phyloP scores from a whole-genome alignment of 2,797 vertebrate species.

The Lacerta bilineata region DNA sequence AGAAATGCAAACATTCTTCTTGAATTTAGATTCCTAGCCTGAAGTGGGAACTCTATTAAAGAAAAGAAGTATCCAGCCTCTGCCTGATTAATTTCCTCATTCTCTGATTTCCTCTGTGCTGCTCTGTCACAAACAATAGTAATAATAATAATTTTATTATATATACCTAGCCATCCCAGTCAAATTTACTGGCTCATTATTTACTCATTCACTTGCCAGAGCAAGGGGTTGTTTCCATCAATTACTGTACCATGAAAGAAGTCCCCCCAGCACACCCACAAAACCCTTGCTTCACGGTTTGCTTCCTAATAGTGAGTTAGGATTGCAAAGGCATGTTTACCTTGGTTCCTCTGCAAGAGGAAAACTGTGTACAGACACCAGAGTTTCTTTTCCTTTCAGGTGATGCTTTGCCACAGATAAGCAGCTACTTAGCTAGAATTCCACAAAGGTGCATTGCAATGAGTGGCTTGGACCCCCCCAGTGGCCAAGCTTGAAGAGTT shows the following conservation, averaged over 20 bases:
- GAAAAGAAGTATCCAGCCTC: neutral
- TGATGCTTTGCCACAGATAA: neutral
- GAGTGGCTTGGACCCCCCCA: neutral
- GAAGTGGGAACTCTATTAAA: neutral
- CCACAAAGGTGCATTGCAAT: neutral
- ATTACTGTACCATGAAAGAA: neutral
- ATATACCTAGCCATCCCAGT: too few relatives aligned
- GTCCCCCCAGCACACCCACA: neutral
- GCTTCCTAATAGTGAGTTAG: too few relatives aligned
- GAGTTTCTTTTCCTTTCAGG: neutral
- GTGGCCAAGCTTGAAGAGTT: neutral
- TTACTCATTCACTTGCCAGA: neutral
- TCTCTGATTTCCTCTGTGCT: neutral
- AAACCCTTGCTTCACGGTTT: neutral
- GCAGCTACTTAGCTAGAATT: neutral
- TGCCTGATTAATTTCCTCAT: neutral
- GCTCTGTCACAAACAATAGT: neutral
- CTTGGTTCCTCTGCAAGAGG: neutral
- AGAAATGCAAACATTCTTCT: neutral
- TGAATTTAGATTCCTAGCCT: neutral
- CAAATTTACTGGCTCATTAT: neutral
- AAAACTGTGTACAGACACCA: neutral
- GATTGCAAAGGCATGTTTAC: neutral
- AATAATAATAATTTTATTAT: neutral
- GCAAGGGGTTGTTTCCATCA: neutral